Conservation (phyloP, 2,888 invertebrate species). For the Epinotia bilunana region DNA sequence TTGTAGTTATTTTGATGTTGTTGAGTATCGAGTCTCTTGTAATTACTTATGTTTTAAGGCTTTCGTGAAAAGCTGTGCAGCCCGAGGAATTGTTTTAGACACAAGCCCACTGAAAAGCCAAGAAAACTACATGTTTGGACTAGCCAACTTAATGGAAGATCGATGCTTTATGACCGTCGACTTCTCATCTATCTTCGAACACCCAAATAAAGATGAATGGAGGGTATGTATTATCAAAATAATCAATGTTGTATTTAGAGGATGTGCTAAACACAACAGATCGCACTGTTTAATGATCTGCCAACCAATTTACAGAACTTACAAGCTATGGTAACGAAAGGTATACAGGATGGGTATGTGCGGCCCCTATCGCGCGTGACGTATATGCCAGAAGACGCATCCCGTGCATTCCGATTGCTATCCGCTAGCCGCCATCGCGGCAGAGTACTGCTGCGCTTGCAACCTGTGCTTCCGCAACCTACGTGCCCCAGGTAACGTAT, state of each 20-base stretch:
- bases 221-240: conserved; percentile 4
- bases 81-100: conserved; percentile 8
- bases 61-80: conserved; percentile 17
- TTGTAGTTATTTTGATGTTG: background rate
- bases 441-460: conserved; percentile 60
- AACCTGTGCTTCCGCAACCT: conserved; percentile 32
- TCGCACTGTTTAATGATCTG: background rate
- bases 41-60: conserved; percentile 4
- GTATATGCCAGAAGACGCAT: conserved; percentile 55
- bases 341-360: conserved; percentile 65
- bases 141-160: background rate
- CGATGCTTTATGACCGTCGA: conserved; percentile 13
- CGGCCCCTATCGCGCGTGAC: conserved; percentile 63
- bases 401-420: conserved; percentile 63
- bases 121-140: conserved; percentile 32
- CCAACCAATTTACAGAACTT: conserved; percentile 51
- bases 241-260: too few species aligned
- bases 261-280: background rate
- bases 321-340: conserved; percentile 60
- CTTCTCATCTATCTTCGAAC: conserved; percentile 27
- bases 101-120: conserved; percentile 29
- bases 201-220: conserved; percentile 8
- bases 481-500: conserved; percentile 52
- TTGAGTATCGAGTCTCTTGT: background rate
- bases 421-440: conserved; percentile 65